phyloP scores from a whole-genome alignment of 2,113 vertebrate genomes.

The Cheirogaleus medius region DNA sequence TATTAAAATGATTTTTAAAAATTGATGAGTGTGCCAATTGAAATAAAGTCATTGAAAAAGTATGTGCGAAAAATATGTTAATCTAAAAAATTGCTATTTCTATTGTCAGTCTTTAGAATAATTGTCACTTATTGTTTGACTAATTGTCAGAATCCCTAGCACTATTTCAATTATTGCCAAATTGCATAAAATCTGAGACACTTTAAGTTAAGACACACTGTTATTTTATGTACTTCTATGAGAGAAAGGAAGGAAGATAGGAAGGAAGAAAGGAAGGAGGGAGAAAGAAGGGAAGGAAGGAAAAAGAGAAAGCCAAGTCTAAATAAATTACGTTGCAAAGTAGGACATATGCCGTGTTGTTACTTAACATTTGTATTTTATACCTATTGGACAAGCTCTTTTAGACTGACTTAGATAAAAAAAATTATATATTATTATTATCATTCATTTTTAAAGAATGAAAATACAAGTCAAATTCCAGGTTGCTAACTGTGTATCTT shows the following conservation, averaged over 20 bases:
- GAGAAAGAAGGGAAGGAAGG: accelerated
- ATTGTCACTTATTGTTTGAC: not conserved
- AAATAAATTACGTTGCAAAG: not conserved
- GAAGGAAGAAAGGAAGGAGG: accelerated
- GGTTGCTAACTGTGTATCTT: not conserved
- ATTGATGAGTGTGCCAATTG: not conserved
- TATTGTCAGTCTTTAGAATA: not conserved
- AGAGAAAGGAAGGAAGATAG: not conserved
- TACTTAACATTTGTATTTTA: not conserved
- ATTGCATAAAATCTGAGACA: not conserved
- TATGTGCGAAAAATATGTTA: not conserved
- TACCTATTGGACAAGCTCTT: not conserved
- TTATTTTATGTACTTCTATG: not conserved
- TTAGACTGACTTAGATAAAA: not conserved
- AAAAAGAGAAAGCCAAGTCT: not conserved
- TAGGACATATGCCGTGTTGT: not conserved
- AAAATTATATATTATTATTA: not conserved
- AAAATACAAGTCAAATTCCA: not conserved
- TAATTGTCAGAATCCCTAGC: not conserved
- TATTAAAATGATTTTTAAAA: not conserved
- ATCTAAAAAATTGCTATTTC: not conserved
- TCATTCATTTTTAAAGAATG: not conserved
- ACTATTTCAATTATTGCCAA: not conserved
- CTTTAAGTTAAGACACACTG: not conserved
- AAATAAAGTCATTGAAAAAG: not conserved